Base-by-base conservation (phyloP, 2,113 vertebrate genomes). In the Neodontobutis hainanensis region DNA sequence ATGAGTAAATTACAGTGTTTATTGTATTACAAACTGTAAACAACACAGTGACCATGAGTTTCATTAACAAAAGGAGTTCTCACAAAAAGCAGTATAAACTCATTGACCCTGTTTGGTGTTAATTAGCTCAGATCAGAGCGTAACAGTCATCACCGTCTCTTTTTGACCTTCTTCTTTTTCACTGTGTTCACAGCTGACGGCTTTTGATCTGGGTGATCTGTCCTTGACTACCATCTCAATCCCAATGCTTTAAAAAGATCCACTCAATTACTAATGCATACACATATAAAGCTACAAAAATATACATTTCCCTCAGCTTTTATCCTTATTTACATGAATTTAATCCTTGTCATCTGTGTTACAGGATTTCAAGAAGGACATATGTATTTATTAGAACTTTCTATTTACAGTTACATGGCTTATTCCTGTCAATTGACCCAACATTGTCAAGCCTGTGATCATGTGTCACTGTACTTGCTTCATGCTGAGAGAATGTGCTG, bases 181-280 rank as follows among this genome's bases (percentile, higher is more conserved):
- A 86, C 60, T 78, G 86, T 87, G 79, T 90, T 73, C 82, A 84
- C 84, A 86, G 88, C 89, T 91, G 87, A 90, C 80, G 86, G 88
- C 81, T 84, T 75, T 77, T 58, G 82, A 78, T 74, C 81, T 32
- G 47, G 82, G 82, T 85, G 83, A 90, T 86, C 75, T 84, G 82
- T 88, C 80, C 79, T 89, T 80, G 74, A 76, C 82, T 64, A 75
- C 64, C 56, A 75, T 69, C 76, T 81, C 81, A 83, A 85, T 81
- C 78, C 69, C 78, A 65, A 67, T 73, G 73, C 68, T 84, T 77
- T 70, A 52, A 86, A 80, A 69, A 82, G 77, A 89, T 89, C 85
- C 83, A 71, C 51, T 77, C 73, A 74, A 77, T 83, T 62, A 77
- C 50, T 27, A 56, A 34, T 48, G 38, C 12, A 49, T 32, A 50